Percentiles rank a stretch among this genome's conserved stretches.
Evolutionary conservation across 2,888 invertebrate genomes (phyloP).

Genomic region (Dicyrtoma fusca): DNA sequence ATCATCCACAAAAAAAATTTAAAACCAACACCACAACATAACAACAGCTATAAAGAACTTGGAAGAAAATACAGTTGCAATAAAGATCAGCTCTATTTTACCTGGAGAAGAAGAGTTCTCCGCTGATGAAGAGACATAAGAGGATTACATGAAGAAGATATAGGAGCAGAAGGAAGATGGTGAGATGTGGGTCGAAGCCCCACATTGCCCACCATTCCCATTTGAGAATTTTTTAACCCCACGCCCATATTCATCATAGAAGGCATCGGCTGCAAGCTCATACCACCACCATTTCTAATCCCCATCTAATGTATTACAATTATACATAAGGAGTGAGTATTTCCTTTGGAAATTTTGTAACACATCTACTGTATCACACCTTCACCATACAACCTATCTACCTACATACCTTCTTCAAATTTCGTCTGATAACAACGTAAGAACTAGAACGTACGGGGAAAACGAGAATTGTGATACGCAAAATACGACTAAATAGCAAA

Average conservation of each 20-base stretch:
- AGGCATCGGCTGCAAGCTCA: slow-evolving; percentile 51
- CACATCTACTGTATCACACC: no score
- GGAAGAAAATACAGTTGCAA: slow-evolving; percentile 15
- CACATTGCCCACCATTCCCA: slow-evolving; percentile 49
- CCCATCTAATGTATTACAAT: slow-evolving; percentile 50
- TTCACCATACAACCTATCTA: no score
- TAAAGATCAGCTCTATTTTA: slow-evolving; percentile 63
- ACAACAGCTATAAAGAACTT: background rate
- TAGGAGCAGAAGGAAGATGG: slow-evolving; percentile 52
- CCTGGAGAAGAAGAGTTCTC: slow-evolving; percentile 83
- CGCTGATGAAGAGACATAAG: slow-evolving; percentile 62
- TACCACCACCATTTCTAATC: slow-evolving; percentile 56
- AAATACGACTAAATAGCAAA: no score
- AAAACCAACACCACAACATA: background rate
- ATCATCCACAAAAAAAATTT: background rate
- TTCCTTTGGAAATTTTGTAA: background rate
- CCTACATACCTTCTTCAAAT: no score
- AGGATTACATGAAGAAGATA: slow-evolving; percentile 56
- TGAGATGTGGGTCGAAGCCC: slow-evolving; percentile 59
- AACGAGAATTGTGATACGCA: no score
- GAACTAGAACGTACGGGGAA: no score
- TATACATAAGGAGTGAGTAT: slow-evolving; percentile 5
- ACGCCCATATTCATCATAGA: slow-evolving; percentile 50
- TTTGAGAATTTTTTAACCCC: slow-evolving; percentile 49
- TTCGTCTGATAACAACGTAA: no score